Evolutionary conservation across 2,113 vertebrate species (phyloP).

Genomic region (Dunckerocampus dactyliophorus): DNA sequence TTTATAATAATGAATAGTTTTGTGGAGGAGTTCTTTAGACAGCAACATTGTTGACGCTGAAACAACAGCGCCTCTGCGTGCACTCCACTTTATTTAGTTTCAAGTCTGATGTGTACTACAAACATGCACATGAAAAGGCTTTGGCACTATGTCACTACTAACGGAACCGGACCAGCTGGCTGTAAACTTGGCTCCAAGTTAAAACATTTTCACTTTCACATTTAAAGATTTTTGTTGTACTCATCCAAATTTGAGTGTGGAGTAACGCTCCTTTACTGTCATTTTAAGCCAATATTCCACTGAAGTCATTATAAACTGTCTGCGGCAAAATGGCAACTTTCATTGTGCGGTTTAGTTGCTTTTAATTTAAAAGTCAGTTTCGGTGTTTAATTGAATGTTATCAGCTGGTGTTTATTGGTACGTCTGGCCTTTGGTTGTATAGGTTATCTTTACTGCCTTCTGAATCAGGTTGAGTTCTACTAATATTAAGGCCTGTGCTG

Average conservation of each 20-base stretch:
- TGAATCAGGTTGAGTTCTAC: slow-evolving; percentile 6
- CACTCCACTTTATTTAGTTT: not conserved
- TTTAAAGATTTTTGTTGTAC: not conserved
- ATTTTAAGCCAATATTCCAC: not conserved
- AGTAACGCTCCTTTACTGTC: not conserved
- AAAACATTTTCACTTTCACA: not conserved
- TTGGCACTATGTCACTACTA: not conserved
- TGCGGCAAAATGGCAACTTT: not conserved
- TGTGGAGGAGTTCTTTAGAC: too few relatives aligned
- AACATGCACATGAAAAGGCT: not conserved
- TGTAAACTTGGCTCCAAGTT: not conserved
- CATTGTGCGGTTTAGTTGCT: not conserved
- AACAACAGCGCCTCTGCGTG: too few relatives aligned
- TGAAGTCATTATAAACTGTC: not conserved
- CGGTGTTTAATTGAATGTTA: not conserved
- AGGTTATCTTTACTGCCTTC: not conserved
- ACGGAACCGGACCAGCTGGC: not conserved
- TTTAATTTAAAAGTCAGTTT: not conserved
- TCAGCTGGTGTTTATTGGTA: not conserved
- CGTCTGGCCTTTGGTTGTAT: not conserved
- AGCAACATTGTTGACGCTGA: too few relatives aligned
- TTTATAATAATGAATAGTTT: too few relatives aligned
- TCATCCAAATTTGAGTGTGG: not conserved
- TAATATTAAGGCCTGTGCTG: slow-evolving; percentile 16
- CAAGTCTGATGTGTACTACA: not conserved